Evolutionary conservation across 2,888 invertebrate species (phyloP).

Genomic region (Trachelus troglodyta): DNA sequence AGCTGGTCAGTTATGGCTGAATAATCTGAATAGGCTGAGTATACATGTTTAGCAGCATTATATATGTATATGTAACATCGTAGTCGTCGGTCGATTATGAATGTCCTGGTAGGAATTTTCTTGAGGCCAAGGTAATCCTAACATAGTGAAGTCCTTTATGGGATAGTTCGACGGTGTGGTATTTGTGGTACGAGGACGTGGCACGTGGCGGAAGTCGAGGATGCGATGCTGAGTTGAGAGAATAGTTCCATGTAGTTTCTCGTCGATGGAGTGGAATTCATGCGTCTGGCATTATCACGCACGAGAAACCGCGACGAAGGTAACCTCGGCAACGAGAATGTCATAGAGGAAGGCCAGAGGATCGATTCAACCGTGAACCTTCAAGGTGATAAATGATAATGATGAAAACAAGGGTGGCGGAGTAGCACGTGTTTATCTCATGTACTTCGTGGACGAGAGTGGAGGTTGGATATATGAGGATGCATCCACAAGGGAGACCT

Average conservation of each 20-base stretch:
- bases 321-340: neutral
- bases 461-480: neutral
- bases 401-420: neutral
- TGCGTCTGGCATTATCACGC: neutral
- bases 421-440: neutral
- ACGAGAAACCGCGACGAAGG: neutral
- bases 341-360: conserved; percentile 46
- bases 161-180: neutral
- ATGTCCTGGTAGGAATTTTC: neutral
- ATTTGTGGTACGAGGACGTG: neutral
- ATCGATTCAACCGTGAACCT: conserved; percentile 66
- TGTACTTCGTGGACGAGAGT: neutral
- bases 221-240: neutral
- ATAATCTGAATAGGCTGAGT: neutral
- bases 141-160: neutral
- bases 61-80: neutral
- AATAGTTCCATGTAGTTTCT: neutral
- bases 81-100: neutral
- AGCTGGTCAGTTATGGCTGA: neutral
- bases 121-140: neutral
- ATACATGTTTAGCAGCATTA: neutral
- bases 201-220: neutral
- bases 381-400: conserved; percentile 25
- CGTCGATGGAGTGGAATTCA: neutral
- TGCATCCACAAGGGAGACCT: neutral